Evolutionary conservation across 2,888 invertebrate genomes (phyloP), one percentile per base, ranked within the genome.

Genomic region (Ennomos erosarius): DNA sequence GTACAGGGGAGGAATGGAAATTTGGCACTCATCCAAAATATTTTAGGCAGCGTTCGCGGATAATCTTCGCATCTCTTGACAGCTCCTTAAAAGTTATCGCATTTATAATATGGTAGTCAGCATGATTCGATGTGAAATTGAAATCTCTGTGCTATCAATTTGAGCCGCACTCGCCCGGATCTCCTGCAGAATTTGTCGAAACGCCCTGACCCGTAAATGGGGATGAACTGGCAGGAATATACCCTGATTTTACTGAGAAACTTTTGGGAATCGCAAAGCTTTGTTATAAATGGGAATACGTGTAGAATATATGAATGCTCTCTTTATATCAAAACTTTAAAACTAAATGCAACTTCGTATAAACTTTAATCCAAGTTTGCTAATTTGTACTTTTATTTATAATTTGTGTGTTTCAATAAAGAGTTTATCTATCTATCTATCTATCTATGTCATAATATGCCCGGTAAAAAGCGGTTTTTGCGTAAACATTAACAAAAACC

Each of bases 101-200:
- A 67, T 65, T 67, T 26, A 45, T 68, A 74, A 71, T 70, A 47
- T 63, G 62, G 46, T 48, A 67, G 73, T 78, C 73, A 75, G 71
- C 73, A 68, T 75, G 75, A 76, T 69, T 72, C 62, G 49, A 60
- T 56, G 64, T 48, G 56, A 74, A 70, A 69, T 75, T 54, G 61
- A 57, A 59, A 66, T 64, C 62, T 67, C 46, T 63, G 58, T 51
- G 61, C 69, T 69, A 75, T 75, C 70, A 78, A 78, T 78, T 76
- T 76, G 69, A 48, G 56, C 54, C 42, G 64, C 51, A 59, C 67
- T 72, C 67, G 37, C 50, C 46, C 47, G 49, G 55, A 57, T 66
- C 33, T 36, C 34, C 40, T 70, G 49, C 56, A 65, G 70, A 65
- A 70, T 74, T 70, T 62, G 68, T 69, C 55, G 68, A 65, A 69